Percentiles rank a stretch among this genome's conserved stretches.
Conservation (phyloP, 2,113 vertebrate genomes). For the Siniperca chuatsi region DNA sequence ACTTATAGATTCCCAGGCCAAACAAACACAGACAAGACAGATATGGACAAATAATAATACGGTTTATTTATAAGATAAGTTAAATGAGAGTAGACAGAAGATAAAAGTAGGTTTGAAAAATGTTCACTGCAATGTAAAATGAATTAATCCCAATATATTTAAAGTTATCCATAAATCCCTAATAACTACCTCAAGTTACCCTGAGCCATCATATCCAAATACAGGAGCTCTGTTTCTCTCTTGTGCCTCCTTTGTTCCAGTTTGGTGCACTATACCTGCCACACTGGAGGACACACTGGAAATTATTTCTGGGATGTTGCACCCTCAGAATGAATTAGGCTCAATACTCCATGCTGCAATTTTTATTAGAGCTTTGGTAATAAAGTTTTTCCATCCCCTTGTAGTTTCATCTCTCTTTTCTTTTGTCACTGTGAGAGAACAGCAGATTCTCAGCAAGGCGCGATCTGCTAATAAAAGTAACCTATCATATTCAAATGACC, state of each 20-base stretch:
- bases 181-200: constrained; percentile 9
- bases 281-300: not conserved
- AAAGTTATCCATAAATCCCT: not conserved
- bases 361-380: constrained; percentile 33
- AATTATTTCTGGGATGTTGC: constrained; percentile 26
- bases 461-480: not conserved
- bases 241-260: constrained; percentile 32
- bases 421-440: not conserved
- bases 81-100: not conserved
- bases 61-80: not conserved
- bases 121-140: not conserved
- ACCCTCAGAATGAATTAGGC: constrained; percentile 19
- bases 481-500: not conserved
- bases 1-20: not conserved
- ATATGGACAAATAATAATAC: not conserved
- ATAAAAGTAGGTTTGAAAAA: not conserved
- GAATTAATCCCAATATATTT: not conserved
- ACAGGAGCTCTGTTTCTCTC: not conserved
- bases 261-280: not conserved
- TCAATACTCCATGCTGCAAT: constrained; percentile 1
- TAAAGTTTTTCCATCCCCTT: not conserved
- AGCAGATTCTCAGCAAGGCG: not conserved
- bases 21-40: not conserved
- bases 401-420: not conserved
- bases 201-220: constrained; percentile 6